A percentile compares a stretch with the other conserved stretches of the same genome.
Conservation (phyloP, 2,888 invertebrate species). For the Schizotus pectinicornis region DNA sequence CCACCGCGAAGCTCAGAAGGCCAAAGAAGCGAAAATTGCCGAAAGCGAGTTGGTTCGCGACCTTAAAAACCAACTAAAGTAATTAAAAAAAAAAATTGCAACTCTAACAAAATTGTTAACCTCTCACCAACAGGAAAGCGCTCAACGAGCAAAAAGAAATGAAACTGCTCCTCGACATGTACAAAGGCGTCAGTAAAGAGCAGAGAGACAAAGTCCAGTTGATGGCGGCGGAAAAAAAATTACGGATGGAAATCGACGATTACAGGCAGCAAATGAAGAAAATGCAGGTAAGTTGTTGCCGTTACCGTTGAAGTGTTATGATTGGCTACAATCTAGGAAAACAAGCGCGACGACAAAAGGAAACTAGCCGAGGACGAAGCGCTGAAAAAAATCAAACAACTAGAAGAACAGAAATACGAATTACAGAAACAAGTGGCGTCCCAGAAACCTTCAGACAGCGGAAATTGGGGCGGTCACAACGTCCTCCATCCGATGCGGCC, state of each 20-base stretch:
- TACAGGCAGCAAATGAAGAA: constrained; percentile 84
- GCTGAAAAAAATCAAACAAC: constrained; percentile 88
- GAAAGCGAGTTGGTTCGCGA: constrained; percentile 85
- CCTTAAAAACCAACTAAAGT: constrained; percentile 92
- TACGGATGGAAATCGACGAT: constrained; percentile 89
- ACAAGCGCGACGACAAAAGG: constrained; percentile 87
- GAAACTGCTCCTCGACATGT: constrained; percentile 93
- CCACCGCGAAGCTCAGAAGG: constrained; percentile 66
- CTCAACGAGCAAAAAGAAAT: constrained; percentile 93
- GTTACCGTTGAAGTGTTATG: constrained; percentile 3
- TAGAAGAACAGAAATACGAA: constrained; percentile 92
- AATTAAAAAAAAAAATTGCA: too few relatives aligned
- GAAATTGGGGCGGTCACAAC: constrained; percentile 55
- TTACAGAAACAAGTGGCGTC: constrained; percentile 89
- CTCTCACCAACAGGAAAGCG: constrained; percentile 72
- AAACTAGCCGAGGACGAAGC: constrained; percentile 96
- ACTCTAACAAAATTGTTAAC: constrained; percentile 5
- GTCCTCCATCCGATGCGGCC: constrained; percentile 67
- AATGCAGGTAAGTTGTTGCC: constrained; percentile 67
- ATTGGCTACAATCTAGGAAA: constrained; percentile 66
- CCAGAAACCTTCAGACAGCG: constrained; percentile 73
- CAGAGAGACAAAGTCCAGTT: constrained; percentile 95
- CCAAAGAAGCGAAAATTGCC: constrained; percentile 68
- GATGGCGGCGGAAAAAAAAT: constrained; percentile 94
- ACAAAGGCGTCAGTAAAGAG: constrained; percentile 96